These are phyloP conservation scores for Hemicentrotus pulcherrimus DNA, from an alignment of 35 echinoderm and acorn worm species.

Conservation along the genomic window DNA sequence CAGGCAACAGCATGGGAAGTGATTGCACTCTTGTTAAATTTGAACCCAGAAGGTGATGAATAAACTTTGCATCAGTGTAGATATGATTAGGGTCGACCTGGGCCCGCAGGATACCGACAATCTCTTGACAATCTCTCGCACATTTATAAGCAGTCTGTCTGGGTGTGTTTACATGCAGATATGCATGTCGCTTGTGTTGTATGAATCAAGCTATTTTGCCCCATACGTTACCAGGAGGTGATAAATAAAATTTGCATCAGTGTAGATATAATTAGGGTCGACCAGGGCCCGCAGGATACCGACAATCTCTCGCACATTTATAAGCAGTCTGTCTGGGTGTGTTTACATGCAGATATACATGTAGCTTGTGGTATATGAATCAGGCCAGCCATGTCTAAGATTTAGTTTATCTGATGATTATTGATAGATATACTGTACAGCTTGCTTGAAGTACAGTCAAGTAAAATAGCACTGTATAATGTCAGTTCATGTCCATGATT, in stretches of 20 bases:
- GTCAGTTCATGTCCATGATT: too few species aligned
- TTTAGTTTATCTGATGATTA: too few species aligned
- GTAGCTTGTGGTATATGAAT: not conserved
- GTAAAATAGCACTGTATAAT: too few species aligned
- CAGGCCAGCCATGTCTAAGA: too few species aligned
- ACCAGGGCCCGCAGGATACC: slow-evolving; percentile 1
- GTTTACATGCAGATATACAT: not conserved
- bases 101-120: not conserved
- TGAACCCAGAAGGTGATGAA: not conserved
- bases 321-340: slow-evolving; percentile 15
- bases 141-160: slow-evolving; percentile 18
- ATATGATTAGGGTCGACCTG: not conserved
- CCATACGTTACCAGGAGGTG: too few species aligned
- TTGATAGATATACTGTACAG: too few species aligned
- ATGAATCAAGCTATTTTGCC: not conserved
- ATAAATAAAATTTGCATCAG: too few species aligned
- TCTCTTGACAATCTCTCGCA: not conserved
- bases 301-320: not conserved
- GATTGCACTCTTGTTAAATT: not conserved
- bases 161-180: not conserved
- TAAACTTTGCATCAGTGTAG: not conserved
- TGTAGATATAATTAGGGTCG: too few species aligned
- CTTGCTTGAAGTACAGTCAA: too few species aligned
- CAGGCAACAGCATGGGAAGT: not conserved
- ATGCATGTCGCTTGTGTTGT: not conserved